phyloP scores from a whole-genome alignment of 1,140 invertebrate species.

The Trichonephila inaurata region DNA sequence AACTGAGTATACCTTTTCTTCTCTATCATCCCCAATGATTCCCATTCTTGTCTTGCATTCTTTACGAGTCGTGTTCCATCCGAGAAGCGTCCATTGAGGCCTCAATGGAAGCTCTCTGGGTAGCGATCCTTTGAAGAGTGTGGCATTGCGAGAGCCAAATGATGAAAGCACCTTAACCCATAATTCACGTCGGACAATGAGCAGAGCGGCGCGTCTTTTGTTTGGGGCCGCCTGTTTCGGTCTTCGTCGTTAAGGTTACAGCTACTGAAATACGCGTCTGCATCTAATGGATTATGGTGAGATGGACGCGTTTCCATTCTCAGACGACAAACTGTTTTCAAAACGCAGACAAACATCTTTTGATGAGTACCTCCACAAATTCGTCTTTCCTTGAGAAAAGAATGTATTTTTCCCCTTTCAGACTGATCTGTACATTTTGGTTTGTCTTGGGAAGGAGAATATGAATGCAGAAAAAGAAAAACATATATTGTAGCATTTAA shows the following conservation, averaged over 20 bases:
- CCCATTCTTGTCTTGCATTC: not conserved
- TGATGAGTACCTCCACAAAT: not conserved
- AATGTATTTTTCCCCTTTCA: too few species aligned
- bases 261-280: constrained; percentile 10
- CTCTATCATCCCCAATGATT: not conserved
- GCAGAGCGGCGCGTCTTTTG: not conserved
- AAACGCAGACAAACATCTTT: not conserved
- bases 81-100: not conserved
- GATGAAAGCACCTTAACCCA: constrained; percentile 22
- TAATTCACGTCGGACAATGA: constrained; percentile 33
- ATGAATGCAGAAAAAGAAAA: too few species aligned
- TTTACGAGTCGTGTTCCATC: not conserved
- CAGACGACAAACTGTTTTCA: not conserved
- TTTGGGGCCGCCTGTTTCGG: not conserved
- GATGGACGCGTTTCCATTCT: too few species aligned
- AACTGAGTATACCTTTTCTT: not conserved
- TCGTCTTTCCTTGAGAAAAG: not conserved
- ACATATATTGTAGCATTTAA: too few species aligned
- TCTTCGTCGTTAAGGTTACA: not conserved
- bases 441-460: too few species aligned
- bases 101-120: not conserved
- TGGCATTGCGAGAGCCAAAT: not conserved
- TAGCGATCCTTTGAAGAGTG: not conserved
- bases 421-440: too few species aligned
- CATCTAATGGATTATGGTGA: too few species aligned